Evolutionary conservation across 2,888 invertebrate species (phyloP), one percentile per base, ranked within the genome.

Genomic region (Nemotelus nigrinus): DNA sequence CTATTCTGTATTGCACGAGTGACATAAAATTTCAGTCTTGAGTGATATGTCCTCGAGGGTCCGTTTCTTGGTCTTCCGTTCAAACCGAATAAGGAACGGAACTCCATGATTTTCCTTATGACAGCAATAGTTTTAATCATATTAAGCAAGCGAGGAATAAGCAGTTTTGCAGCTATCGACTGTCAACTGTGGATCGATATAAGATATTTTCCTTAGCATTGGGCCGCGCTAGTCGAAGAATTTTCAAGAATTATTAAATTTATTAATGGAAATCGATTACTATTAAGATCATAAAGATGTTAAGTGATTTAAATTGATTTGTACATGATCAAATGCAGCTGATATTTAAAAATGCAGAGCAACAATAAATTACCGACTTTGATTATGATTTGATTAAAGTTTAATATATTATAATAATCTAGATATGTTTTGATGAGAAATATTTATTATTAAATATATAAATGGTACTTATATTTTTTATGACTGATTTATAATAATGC

Each of bases 81-180:
- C 50, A 50, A 8, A 50, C 1, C 8, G 8, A 8, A 50, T 8
- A 8, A 7, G 50, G 5, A 7, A 8, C 50, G 5, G 50, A 7
- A 5, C 50, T 5, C 50, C 50, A 50, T 50, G 50, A 50, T 25
- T 25, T 25, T 25, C 25, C 50, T 50, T 50, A 8, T 50, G 65
- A 65, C 47, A 45, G n/a, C 44, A 65, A 45, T 65, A 45, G 47
- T 45, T 65, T 65, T 45, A 47, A 65, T 65, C 47, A 45, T 45
- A 65, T 65, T 65, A 65, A n/a, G 45, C 65, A n/a, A 45, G 65
- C 2, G 44, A 47, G 65, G 47, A 47, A 65, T 25, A 47, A 65
- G 65, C 65, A 47, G 65, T 45, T 65, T 63, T 63, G 6, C 63
- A 63, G 5, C 47, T 47, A 47, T 65, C 44, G 65, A 63, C 43